Evolutionary conservation across 2,888 invertebrate species (phyloP).

Genomic region (Nomada fucata): DNA sequence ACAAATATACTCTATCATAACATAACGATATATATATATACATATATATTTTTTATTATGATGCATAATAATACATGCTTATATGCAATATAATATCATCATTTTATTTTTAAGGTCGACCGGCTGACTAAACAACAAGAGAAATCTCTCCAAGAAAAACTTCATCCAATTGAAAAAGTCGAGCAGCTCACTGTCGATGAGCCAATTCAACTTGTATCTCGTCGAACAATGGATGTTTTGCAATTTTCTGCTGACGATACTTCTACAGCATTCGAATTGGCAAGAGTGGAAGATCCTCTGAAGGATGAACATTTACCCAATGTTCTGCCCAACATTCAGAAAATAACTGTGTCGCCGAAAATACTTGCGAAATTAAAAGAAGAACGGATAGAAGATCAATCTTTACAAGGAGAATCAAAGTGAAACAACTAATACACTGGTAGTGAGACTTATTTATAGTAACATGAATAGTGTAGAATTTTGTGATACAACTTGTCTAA

Average conservation of each 20-base stretch:
- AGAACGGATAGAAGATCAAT: slow-evolving; percentile 18
- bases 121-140: slow-evolving; percentile 69
- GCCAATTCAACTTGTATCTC: not conserved
- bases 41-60: no score
- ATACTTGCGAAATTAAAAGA: slow-evolving; percentile 7
- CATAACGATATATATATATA: not conserved
- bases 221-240: not conserved
- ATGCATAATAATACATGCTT: not conserved
- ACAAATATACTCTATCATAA: no score
- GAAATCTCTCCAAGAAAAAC: slow-evolving; percentile 49
- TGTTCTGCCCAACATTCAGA: slow-evolving; percentile 53
- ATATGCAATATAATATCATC: not conserved
- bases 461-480: slow-evolving; percentile 33
- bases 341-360: slow-evolving; percentile 35
- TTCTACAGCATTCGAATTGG: not conserved
- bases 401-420: slow-evolving; percentile 31
- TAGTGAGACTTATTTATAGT: slow-evolving; percentile 57
- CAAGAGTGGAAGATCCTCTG: slow-evolving; percentile 28
- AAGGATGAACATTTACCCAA: slow-evolving; percentile 34
- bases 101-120: slow-evolving; percentile 58
- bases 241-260: slow-evolving; percentile 7
- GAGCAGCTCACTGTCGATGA: slow-evolving; percentile 18
- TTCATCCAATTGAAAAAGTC: slow-evolving; percentile 7
- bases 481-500: slow-evolving; percentile 42
- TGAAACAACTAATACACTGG: slow-evolving; percentile 27